Evolutionary conservation across 2,113 vertebrate genomes (phyloP), one percentile per base, ranked within the genome.

Genomic region (Syrmaticus mikado): DNA sequence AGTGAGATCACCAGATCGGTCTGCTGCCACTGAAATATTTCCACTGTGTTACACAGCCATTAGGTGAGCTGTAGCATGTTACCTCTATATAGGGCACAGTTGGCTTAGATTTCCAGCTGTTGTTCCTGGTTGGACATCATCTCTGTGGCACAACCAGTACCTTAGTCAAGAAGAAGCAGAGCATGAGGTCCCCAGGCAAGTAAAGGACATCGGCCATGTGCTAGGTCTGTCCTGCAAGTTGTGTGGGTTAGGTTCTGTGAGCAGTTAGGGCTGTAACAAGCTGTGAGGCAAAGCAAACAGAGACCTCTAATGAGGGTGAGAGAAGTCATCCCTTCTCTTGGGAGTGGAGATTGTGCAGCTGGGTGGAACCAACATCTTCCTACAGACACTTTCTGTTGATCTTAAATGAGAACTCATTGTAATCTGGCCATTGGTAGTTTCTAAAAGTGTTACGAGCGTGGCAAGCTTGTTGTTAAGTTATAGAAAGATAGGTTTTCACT

Each of bases 31-130:
- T 76, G 43, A 61, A 61, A 34, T 46, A 27, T 48, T 76, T 38
- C 18, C 1, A 0, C 28, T 0, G 1, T 15, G 34, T 57, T 41
- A 66, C 48, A 1, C 2, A 38, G 36, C 30, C 52, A 45, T 46
- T 38, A 28, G 72, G 20, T 10, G 34, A 52, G 8, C 21, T 1
- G 2, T 41, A 18, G 50, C 50, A 60, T 28, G 30, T 82, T 58
- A 32, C 21, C 50, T 27, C 4, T 27, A 41, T 32, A 8, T 11
- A 14, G 46, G 43, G 20, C 30, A 60, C 30, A 17, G 34, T 52
- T 55, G 30, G 21, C n/a, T 19, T 12, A 53, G 25, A 22, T 41
- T 87, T 64, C 40, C 41, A 32, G 52, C 28, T 76, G 17, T 14
- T 17, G 20, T 89, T 4, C 86, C 86, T 34, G 2, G 0, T 45